Base-by-base conservation (phyloP, 2,797 vertebrate species). In the Aldrovandia affinis region DNA sequence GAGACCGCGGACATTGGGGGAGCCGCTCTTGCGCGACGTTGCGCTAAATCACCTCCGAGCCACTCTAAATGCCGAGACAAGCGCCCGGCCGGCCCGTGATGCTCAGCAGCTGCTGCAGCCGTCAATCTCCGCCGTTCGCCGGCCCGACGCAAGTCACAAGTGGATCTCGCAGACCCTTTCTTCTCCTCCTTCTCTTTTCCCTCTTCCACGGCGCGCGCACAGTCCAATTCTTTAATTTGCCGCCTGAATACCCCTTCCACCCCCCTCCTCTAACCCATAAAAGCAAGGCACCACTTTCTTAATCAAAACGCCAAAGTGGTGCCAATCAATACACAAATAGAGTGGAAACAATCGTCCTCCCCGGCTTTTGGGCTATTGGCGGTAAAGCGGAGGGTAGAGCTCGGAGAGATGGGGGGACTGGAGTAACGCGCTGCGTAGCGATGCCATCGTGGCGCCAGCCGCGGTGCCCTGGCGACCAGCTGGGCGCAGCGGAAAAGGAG, bases 221-320 rank as follows among this genome's bases (percentile, higher is more conserved):
- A 91, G 91, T 90, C 93, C 93, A 92, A 93, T 93, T 92, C 78
- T 91, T 44, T 93, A 88, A 93, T 95, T 94, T 93, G 65, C 87
- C 86, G 88, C 91, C 90, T 85, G 90, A 83, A 85, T 89, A 92
- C 87, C 87, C 85, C 83, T 28, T 39, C 28, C n/a, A 36, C 52
- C 22, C 9, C 33, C 36, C 33, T 33, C 30, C 68, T 5, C 1
- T 2, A n/a, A n/a, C 63, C 63, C 63, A 65, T 59, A 39, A 80
- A 65, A 54, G 42, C 78, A 50, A 1, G 61, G 50, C 42, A 65
- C 75, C 47, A 78, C 7, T 63, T 61, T 57, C 36, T 59, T 73
- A 73, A 81, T 85, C 84, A 77, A 36, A 47, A 18, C 22, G 33
- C 20, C 59, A 33, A 70, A 63, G 63, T 73, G 20, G 57, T 75